Conservation (phyloP, 2,113 vertebrate species). For the Condylura cristata region DNA sequence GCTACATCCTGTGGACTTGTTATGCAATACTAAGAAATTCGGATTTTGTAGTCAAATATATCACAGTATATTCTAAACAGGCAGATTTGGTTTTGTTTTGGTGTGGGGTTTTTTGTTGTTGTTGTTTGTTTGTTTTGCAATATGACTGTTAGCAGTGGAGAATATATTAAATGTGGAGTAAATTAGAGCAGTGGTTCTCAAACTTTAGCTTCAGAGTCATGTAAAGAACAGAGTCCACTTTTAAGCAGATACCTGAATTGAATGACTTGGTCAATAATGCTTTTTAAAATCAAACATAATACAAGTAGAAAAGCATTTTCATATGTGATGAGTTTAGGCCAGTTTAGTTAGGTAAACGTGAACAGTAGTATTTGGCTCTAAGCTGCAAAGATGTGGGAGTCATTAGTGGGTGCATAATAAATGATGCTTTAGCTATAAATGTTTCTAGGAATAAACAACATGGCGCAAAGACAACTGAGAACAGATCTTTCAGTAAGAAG, state of each 20-base stretch:
- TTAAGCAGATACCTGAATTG: background rate
- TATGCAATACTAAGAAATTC: background rate
- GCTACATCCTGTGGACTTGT: background rate
- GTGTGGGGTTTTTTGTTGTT: background rate
- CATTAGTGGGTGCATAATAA: background rate
- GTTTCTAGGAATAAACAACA: background rate
- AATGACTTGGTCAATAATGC: background rate
- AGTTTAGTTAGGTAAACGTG: background rate
- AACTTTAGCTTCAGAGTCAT: background rate
- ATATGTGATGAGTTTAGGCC: background rate
- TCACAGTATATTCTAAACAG: background rate
- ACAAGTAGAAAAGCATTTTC: slow-evolving; percentile 8
- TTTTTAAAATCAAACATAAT: background rate
- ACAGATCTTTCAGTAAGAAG: background rate
- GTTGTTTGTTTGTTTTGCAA: background rate
- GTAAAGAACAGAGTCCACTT: background rate
- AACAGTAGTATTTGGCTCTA: background rate
- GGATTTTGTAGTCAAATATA: background rate
- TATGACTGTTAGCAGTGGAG: background rate
- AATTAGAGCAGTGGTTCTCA: background rate
- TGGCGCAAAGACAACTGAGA: background rate
- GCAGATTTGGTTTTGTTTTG: background rate
- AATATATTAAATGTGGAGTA: background rate
- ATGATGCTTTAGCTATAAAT: background rate
- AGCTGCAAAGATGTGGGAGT: background rate